Conservation (phyloP, 2,113 vertebrate species). For the Spizaetus ornatus region DNA sequence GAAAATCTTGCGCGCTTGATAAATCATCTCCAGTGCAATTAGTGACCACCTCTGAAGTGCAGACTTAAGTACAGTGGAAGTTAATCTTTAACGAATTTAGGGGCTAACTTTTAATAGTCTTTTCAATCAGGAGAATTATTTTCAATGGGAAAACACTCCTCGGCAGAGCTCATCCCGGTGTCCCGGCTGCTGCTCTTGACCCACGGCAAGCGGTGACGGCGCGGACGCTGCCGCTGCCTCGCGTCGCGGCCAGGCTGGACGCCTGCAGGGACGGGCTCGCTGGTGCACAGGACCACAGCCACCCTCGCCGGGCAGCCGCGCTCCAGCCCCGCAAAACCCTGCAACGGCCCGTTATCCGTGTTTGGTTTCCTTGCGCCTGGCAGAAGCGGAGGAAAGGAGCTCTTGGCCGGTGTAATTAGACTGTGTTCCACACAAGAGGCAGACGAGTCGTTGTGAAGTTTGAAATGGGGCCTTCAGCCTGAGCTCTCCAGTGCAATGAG, state of each 20-base stretch:
- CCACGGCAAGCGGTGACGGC: rapidly evolving
- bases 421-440: background rate
- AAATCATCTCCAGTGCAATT: constrained; percentile 76
- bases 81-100: constrained; percentile 63
- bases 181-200: background rate
- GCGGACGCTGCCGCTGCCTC: background rate
- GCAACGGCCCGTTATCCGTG: rapidly evolving
- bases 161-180: background rate
- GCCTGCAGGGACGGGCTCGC: background rate
- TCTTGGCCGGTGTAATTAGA: background rate
- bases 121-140: constrained; percentile 75
- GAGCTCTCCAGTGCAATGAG: background rate
- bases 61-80: constrained; percentile 48
- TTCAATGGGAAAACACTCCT: background rate
- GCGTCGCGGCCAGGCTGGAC: background rate
- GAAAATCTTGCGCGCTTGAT: constrained; percentile 70
- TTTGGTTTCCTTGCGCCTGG: background rate
- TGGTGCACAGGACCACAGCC: background rate
- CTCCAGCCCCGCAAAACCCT: background rate
- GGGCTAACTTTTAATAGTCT: constrained; percentile 63
- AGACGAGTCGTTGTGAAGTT: background rate
- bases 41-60: constrained; percentile 69
- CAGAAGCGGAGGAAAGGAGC: background rate
- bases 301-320: rapidly evolving
- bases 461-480: background rate